Conservation (phyloP, 2,888 invertebrate species). For the Nomada fabriciana region DNA sequence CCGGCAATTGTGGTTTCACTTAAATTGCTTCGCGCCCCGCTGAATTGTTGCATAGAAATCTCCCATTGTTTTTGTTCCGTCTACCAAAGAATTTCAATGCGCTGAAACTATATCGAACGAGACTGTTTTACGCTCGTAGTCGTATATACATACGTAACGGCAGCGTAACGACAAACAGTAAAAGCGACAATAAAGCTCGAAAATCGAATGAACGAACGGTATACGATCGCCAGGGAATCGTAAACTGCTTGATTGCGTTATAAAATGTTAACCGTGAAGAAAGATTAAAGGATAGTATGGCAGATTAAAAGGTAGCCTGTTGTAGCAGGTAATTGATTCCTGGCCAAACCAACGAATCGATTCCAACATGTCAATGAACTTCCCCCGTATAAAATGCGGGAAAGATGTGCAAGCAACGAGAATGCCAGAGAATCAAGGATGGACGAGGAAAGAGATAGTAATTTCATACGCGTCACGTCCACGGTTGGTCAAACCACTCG, state of each 20-base stretch:
- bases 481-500: conserved; percentile 73
- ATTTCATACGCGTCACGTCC: conserved; percentile 73
- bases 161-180: not conserved
- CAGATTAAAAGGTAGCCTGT: not conserved
- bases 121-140: not conserved
- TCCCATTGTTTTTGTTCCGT: conserved; percentile 52
- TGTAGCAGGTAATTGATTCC: not conserved
- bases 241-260: not conserved
- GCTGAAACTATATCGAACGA: not conserved
- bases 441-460: conserved; percentile 62
- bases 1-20: conserved; percentile 64
- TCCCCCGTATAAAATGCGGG: conserved; percentile 33
- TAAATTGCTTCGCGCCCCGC: conserved; percentile 69
- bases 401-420: conserved; percentile 34
- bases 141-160: not conserved
- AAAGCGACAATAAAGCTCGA: conserved; percentile 26
- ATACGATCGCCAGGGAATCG: not conserved
- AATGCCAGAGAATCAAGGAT: conserved; percentile 15
- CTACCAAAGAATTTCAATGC: conserved; percentile 34
- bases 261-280: not conserved
- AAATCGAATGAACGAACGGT: not conserved
- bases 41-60: conserved; percentile 58
- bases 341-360: conserved; percentile 4
- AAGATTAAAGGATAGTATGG: not conserved
- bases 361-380: conserved; percentile 65